Percentiles rank a stretch among this genome's conserved stretches.
Conservation (phyloP, 1,140 invertebrate species). For the Hydropsyche tenuis region DNA sequence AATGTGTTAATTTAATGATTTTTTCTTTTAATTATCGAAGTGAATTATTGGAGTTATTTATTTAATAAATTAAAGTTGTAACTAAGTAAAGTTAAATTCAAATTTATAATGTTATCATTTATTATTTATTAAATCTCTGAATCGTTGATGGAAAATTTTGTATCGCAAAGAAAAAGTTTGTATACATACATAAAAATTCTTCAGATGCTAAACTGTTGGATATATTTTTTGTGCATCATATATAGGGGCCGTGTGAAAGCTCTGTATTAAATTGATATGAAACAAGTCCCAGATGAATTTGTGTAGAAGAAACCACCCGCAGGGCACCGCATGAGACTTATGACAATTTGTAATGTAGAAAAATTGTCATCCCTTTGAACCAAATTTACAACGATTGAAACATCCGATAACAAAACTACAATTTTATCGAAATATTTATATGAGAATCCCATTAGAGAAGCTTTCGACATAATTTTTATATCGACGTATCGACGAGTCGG, state of each 20-base stretch:
- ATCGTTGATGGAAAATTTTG: too few relatives aligned
- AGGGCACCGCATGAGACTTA: conserved; percentile 40
- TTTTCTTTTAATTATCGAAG: too few relatives aligned
- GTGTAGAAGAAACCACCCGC: conserved; percentile 34
- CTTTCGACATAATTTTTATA: not conserved
- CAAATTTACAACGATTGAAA: conserved; percentile 32
- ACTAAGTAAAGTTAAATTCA: too few relatives aligned
- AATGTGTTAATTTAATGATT: too few relatives aligned
- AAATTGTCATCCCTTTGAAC: conserved; percentile 48
- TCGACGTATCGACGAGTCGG: conserved; percentile 14
- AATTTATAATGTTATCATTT: too few relatives aligned
- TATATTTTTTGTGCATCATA: too few relatives aligned
- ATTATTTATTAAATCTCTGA: too few relatives aligned
- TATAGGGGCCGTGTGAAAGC: not conserved
- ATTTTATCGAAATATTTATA: conserved; percentile 39
- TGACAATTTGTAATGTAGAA: conserved; percentile 49
- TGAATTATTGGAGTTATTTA: too few relatives aligned
- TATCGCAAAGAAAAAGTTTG: too few relatives aligned
- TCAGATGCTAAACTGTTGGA: too few relatives aligned
- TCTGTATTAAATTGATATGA: conserved; percentile 11
- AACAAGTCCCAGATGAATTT: conserved; percentile 29
- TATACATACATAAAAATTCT: too few relatives aligned
- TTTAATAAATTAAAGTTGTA: too few relatives aligned
- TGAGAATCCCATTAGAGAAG: not conserved
- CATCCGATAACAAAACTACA: conserved; percentile 29